phyloP scores from a whole-genome alignment of 2,888 invertebrate species.

The Tachina grossa region DNA sequence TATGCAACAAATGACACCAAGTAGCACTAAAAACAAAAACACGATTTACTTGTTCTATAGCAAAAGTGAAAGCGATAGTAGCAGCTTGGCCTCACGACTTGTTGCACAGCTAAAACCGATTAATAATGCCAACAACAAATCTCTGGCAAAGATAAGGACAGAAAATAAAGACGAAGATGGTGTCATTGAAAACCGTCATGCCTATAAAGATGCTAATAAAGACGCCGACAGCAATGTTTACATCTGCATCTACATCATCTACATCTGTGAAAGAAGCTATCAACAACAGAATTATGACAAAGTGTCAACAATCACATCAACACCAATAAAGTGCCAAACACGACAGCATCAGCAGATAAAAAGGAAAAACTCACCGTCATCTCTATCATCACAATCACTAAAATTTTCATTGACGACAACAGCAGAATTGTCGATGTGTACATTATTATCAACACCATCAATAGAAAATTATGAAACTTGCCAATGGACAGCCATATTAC shows the following conservation, averaged over 20 bases:
- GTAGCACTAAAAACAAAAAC: conserved; percentile 62
- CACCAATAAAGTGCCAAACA: conserved; percentile 65
- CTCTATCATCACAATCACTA: conserved; percentile 54
- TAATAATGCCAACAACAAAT: conserved; percentile 45
- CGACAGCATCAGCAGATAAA: conserved; percentile 71
- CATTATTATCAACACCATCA: conserved; percentile 41
- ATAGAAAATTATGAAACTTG: conserved; percentile 53
- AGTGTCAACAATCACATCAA: conserved; percentile 77
- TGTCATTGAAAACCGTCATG: conserved; percentile 15
- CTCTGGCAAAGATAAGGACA: conserved; percentile 15
- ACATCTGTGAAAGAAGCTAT: conserved; percentile 71
- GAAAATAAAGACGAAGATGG: conserved; percentile 31
- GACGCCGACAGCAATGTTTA: conserved; percentile 67
- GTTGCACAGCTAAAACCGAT: conserved; percentile 35
- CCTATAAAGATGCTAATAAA: conserved; percentile 61
- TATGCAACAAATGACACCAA: conserved; percentile 73
- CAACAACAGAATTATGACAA: conserved; percentile 76
- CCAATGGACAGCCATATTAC: conserved; percentile 53
- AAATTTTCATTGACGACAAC: not conserved
- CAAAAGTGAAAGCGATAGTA: conserved; percentile 52
- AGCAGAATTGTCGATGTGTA: not conserved
- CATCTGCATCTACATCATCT: no score
- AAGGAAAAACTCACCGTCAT: conserved; percentile 42
- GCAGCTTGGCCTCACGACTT: conserved; percentile 27
- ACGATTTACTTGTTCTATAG: conserved; percentile 63